Evolutionary conservation across 30 jellyfish, hydroid and myxozoan species (phyloP).

Genomic region (Hydractinia symbiolongicarpus): DNA sequence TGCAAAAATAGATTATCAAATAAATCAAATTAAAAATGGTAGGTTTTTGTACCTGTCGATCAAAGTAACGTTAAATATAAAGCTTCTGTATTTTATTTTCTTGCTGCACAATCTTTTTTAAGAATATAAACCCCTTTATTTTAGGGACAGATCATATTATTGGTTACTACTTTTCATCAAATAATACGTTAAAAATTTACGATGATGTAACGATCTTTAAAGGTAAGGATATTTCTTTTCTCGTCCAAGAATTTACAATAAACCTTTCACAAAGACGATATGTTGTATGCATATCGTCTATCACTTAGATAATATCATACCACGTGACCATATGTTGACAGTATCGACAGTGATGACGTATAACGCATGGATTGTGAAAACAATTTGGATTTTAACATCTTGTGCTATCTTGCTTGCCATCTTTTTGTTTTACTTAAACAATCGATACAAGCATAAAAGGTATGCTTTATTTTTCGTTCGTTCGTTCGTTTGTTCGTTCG

Average conservation of each 20-base stretch:
- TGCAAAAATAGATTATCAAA: no score
- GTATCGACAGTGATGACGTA: neutral
- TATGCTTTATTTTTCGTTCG: conserved; percentile 1
- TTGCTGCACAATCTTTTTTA: no score
- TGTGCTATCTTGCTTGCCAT: conserved; percentile 43
- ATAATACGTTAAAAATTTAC: neutral
- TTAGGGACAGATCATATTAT: neutral
- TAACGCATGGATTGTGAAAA: neutral
- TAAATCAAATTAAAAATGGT: no score
- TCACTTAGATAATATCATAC: no score
- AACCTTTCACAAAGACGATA: no score
- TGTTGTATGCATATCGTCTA: no score
- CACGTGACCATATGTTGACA: neutral
- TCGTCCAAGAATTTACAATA: no score
- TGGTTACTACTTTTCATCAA: neutral
- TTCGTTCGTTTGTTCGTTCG: neutral
- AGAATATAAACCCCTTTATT: no score
- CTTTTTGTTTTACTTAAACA: conserved; percentile 57
- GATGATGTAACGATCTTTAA: neutral
- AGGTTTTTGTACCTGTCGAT: no score
- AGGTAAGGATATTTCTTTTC: no score
- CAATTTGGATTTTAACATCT: conserved; percentile 57
- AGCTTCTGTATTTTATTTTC: no score
- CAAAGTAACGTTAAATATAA: no score
- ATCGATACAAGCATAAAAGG: conserved; percentile 60